Conservation (phyloP, 2,797 vertebrate species). For the Oryzias dopingdopingensis region DNA sequence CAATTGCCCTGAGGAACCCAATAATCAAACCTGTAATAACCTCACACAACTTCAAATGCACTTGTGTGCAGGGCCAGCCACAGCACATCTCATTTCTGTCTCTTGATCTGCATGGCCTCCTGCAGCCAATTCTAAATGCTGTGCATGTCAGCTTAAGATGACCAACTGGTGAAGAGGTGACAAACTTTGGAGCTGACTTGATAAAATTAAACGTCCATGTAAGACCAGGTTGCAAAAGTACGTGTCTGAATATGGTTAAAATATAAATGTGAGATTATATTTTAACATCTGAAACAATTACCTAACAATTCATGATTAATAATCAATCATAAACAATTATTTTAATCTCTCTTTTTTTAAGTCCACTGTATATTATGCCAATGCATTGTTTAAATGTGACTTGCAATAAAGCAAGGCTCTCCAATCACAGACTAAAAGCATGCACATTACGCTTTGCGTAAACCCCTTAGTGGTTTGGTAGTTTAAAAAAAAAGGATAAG, state of each 20-base stretch:
- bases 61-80: slow-evolving; percentile 26
- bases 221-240: not conserved
- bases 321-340: too few relatives aligned
- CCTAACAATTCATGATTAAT: too few relatives aligned
- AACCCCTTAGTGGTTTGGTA: too few relatives aligned
- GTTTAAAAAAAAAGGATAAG: too few relatives aligned
- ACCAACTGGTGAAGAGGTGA: slow-evolving; percentile 33
- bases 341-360: too few relatives aligned
- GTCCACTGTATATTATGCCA: too few relatives aligned
- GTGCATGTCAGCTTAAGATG: slow-evolving; percentile 37
- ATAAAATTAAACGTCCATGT: slow-evolving; percentile 25
- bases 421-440: too few relatives aligned
- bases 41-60: slow-evolving; percentile 57
- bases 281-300: too few relatives aligned
- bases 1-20: slow-evolving; percentile 73
- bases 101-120: slow-evolving; percentile 10
- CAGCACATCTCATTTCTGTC: slow-evolving; percentile 27
- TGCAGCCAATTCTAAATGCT: slow-evolving; percentile 32
- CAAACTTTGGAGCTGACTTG: slow-evolving; percentile 39
- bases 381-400: too few relatives aligned
- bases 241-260: slow-evolving; percentile 12
- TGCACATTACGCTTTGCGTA: too few relatives aligned
- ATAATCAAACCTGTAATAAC: slow-evolving; percentile 78
- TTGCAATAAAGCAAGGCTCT: too few relatives aligned
- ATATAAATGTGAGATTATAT: not conserved